phyloP scores from a whole-genome alignment of 2,888 invertebrate genomes.

The Lepetodrilus schrolli region DNA sequence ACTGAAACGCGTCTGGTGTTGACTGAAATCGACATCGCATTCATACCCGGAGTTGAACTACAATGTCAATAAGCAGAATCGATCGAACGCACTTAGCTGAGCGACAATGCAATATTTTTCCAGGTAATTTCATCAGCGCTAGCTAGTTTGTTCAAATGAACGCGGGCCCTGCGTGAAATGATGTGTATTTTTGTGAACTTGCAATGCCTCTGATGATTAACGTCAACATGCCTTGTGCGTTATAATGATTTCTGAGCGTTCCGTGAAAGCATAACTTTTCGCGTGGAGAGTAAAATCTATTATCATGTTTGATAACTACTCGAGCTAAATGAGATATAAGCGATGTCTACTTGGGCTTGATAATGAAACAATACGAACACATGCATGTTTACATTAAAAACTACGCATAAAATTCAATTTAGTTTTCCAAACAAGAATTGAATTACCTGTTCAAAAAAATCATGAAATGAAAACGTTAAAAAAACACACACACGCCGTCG shows the following conservation, averaged over 20 bases:
- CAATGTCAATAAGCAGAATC: not conserved
- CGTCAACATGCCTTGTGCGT: not conserved
- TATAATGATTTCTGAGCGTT: not conserved
- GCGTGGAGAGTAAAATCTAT: slow-evolving; percentile 25
- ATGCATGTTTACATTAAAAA: slow-evolving; percentile 11
- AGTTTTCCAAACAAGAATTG: not conserved
- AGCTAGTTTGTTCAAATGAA: slow-evolving; percentile 22
- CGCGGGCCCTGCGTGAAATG: not conserved
- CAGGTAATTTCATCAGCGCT: slow-evolving; percentile 8
- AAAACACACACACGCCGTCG: not conserved
- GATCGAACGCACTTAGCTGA: slow-evolving; percentile 7
- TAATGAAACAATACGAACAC: slow-evolving; percentile 6
- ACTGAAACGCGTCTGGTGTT: not conserved
- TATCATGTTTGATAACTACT: slow-evolving; percentile 15
- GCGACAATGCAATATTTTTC: slow-evolving; percentile 23
- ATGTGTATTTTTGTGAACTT: not conserved
- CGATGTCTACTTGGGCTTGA: slow-evolving; percentile 9
- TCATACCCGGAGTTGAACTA: not conserved
- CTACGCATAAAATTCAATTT: slow-evolving; percentile 10
- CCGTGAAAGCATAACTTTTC: not conserved
- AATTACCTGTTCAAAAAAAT: slow-evolving; percentile 9
- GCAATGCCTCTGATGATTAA: not conserved
- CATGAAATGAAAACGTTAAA: slow-evolving; percentile 6
- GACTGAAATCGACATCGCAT: not conserved
- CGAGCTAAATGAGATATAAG: slow-evolving; percentile 1